A percentile compares a stretch with the other conserved stretches of the same genome.
Evolutionary conservation across 2,888 invertebrate species (phyloP).

Genomic region (Netelia fuscicornis): DNA sequence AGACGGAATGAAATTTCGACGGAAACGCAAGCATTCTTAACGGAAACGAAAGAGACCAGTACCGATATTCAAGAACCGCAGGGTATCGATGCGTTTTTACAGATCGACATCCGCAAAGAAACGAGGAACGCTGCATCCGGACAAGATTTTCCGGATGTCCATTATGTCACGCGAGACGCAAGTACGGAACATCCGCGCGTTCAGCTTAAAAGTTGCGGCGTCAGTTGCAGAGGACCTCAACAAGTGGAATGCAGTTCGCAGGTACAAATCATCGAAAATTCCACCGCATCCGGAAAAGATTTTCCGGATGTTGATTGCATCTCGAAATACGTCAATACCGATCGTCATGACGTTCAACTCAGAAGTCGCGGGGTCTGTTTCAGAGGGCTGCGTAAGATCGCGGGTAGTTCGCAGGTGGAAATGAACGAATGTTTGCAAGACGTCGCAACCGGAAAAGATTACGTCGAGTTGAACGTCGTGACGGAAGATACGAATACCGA

Average conservation of each 20-base stretch:
- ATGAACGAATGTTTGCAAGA: constrained; percentile 31
- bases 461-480: constrained; percentile 4
- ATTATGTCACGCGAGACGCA: constrained; percentile 38
- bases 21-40: constrained; percentile 34
- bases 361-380: background rate
- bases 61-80: constrained; percentile 36
- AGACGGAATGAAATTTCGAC: constrained; percentile 33
- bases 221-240: background rate
- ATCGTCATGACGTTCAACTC: too few species aligned
- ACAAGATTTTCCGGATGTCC: constrained; percentile 51
- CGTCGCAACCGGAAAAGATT: constrained; percentile 48
- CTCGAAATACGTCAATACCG: too few species aligned
- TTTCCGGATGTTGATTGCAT: background rate
- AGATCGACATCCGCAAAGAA: constrained; percentile 4
- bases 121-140: constrained; percentile 59
- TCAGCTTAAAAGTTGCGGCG: background rate
- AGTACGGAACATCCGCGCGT: constrained; percentile 16
- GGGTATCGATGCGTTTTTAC: constrained; percentile 27
- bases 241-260: background rate
- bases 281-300: constrained; percentile 48
- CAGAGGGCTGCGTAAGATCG: background rate
- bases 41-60: constrained; percentile 44
- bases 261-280: constrained; percentile 21
- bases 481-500: constrained; percentile 58
- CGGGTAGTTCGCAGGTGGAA: background rate